A percentile compares a stretch with the other conserved stretches of the same genome.
phyloP scores from a whole-genome alignment of 2,888 invertebrate genomes.

The Holacanthella duospinosa region DNA sequence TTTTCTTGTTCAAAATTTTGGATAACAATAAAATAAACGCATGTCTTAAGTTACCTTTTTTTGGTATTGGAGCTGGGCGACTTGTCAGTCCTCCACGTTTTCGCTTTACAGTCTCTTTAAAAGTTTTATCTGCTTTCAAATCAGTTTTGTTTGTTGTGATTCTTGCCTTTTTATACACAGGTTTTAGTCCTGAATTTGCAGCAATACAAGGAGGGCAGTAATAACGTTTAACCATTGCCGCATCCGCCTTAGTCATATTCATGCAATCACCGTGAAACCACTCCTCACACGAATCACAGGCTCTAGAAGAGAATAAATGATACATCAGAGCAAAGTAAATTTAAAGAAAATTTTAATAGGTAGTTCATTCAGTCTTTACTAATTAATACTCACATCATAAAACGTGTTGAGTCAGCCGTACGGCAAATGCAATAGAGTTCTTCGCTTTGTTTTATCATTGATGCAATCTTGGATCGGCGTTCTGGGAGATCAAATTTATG shows the following conservation, averaged over 20 bases:
- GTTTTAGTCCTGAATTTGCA: slow-evolving; percentile 62
- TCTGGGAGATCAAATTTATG: slow-evolving; percentile 80
- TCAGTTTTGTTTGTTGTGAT: background rate
- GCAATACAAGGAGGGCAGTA: slow-evolving; percentile 75
- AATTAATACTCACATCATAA: slow-evolving; percentile 72
- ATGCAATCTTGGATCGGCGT: slow-evolving; percentile 79
- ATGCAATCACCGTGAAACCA: slow-evolving; percentile 99
- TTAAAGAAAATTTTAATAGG: too few relatives aligned
- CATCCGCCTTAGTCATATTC: slow-evolving; percentile 82
- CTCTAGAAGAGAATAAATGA: slow-evolving; percentile 52
- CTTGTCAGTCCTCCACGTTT: background rate
- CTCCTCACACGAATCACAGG: slow-evolving; percentile 93
- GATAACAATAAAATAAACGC: too few relatives aligned
- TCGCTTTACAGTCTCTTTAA: background rate
- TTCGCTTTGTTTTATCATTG: slow-evolving; percentile 74
- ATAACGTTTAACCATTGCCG: slow-evolving; percentile 85
- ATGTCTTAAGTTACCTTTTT: slow-evolving; percentile 7
- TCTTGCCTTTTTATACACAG: slow-evolving; percentile 41
- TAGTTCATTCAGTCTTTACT: background rate
- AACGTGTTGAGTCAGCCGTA: slow-evolving; percentile 82
- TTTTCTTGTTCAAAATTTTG: background rate
- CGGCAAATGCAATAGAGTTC: slow-evolving; percentile 92
- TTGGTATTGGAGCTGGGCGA: slow-evolving; percentile 1
- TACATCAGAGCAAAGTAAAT: too few relatives aligned
- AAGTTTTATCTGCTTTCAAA: background rate